Conservation (phyloP, 2,888 invertebrate genomes). For the Mesorhabditis spiculigera region DNA sequence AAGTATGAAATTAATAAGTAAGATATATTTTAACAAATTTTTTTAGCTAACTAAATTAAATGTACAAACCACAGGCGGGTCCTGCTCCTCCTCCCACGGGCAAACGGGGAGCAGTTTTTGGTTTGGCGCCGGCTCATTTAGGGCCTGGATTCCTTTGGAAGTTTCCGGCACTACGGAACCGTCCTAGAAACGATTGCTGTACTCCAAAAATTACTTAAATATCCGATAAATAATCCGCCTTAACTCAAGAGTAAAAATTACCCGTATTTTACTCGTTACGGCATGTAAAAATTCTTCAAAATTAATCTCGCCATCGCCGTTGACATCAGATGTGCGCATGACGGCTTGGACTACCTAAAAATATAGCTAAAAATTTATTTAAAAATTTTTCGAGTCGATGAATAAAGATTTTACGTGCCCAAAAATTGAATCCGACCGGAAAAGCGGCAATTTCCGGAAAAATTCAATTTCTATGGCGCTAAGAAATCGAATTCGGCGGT, state of each 20-base stretch:
- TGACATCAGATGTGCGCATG: slow-evolving; percentile 39
- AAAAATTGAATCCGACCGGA: too few relatives aligned
- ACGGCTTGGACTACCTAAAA: slow-evolving; percentile 36
- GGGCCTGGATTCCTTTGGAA: not conserved
- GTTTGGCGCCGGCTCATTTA: not conserved
- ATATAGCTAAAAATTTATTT: not conserved
- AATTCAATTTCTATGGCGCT: too few relatives aligned
- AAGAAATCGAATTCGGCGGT: too few relatives aligned
- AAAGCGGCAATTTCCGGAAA: too few relatives aligned
- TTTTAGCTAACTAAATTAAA: too few relatives aligned
- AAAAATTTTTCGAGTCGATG: not conserved
- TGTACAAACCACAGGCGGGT: not conserved
- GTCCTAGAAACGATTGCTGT: not conserved
- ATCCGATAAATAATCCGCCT: not conserved
- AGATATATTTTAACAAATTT: too few relatives aligned
- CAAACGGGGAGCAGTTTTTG: not conserved
- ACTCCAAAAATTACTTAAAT: not conserved
- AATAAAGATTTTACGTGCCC: too few relatives aligned
- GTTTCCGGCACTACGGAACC: too few relatives aligned
- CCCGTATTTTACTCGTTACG: slow-evolving; percentile 42
- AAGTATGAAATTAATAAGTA: too few relatives aligned
- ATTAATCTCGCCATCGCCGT: slow-evolving; percentile 45
- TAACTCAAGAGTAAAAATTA: slow-evolving; percentile 10
- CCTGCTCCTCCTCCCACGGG: slow-evolving; percentile 6
- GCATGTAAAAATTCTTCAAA: slow-evolving; percentile 44